These are phyloP conservation scores for Actenoides hombroni DNA, from an alignment of 2,113 vertebrate genomes.

Conservation along the genomic window DNA sequence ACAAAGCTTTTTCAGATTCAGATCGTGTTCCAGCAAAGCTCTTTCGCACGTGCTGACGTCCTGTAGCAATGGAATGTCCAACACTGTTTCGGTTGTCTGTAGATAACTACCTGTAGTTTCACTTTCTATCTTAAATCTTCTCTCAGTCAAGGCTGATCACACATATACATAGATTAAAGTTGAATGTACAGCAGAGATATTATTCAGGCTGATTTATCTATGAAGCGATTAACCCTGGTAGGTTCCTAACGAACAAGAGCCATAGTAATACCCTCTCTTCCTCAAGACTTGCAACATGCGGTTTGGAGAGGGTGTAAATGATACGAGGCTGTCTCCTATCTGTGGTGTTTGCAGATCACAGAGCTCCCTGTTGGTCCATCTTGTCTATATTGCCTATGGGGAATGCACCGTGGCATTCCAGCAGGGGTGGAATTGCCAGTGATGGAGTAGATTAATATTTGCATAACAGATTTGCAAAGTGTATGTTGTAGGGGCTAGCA, in stretches of 20 bases:
- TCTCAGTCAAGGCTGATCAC: neutral
- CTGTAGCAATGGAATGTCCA: neutral
- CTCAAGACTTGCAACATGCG: neutral
- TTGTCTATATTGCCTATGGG: neutral
- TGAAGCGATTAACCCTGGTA: neutral
- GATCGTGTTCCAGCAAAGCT: neutral
- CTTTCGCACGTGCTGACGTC: neutral
- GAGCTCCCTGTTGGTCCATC: neutral
- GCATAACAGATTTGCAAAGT: neutral
- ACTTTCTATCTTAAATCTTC: neutral
- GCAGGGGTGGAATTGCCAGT: neutral
- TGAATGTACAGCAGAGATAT: neutral
- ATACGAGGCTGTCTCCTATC: accelerated
- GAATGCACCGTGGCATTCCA: neutral
- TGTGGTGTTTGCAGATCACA: neutral
- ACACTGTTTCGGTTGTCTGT: neutral
- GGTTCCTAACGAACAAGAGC: neutral
- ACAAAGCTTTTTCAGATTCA: neutral
- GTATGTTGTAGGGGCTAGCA: neutral
- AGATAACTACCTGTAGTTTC: neutral
- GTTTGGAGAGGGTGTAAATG: neutral
- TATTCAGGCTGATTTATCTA: neutral
- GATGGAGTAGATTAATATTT: neutral
- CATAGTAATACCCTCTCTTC: neutral
- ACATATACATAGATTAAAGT: neutral